phyloP scores from a whole-genome alignment of 2,888 invertebrate species.

The Rhabditoides inermis region DNA sequence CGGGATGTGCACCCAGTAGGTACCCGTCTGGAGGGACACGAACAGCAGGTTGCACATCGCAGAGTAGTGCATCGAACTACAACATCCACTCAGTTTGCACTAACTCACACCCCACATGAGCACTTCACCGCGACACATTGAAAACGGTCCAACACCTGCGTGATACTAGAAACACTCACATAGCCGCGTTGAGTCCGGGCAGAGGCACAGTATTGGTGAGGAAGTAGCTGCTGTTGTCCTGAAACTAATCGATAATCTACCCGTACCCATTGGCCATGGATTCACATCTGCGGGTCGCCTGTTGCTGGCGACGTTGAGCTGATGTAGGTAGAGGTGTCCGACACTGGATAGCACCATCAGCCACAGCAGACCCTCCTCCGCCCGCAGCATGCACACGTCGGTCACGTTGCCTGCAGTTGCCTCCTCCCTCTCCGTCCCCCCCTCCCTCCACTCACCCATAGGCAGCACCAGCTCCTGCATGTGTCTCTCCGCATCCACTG shows the following conservation, averaged over 20 bases:
- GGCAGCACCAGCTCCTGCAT: constrained; percentile 27
- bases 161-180: neutral
- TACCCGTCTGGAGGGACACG: constrained; percentile 12
- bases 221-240: neutral
- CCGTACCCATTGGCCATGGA: too few species aligned
- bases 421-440: constrained; percentile 18
- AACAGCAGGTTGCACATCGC: constrained; percentile 13
- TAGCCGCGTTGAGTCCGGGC: neutral
- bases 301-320: too few species aligned
- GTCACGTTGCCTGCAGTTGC: constrained; percentile 13
- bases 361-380: constrained; percentile 6
- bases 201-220: constrained; percentile 1
- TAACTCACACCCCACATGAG: too few species aligned
- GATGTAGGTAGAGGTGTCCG: constrained; percentile 19
- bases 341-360: constrained; percentile 15
- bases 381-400: constrained; percentile 14
- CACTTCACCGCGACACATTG: too few species aligned
- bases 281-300: too few species aligned
- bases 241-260: too few species aligned
- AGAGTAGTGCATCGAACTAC: constrained; percentile 22
- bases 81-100: neutral
- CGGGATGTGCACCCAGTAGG: constrained; percentile 7
- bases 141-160: neutral
- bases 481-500: constrained; percentile 9
- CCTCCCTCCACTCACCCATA: constrained; percentile 14